Evolutionary conservation across 2,113 vertebrate species (phyloP), one percentile per base, ranked within the genome.

Genomic region (Gila orcuttii): DNA sequence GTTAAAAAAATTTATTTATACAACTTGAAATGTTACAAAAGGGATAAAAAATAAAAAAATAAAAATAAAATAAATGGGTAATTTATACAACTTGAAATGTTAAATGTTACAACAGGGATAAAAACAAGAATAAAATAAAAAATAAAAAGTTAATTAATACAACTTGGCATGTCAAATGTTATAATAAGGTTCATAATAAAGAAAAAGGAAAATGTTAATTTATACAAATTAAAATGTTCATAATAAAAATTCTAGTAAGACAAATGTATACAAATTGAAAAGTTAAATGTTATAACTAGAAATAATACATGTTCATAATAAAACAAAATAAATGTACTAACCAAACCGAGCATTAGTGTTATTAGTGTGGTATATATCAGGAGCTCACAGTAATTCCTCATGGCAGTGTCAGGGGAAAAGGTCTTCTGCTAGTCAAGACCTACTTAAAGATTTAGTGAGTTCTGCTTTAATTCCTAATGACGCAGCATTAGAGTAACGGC

Each of bases 401-500:
- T 8, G 55, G 11, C 13, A 12, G 55, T 2, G 33, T 3, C 33
- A 4, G 12, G 74, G 55, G 77, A 36, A 6, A 78, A 57, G 31
- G 76, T n/a, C 52, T 78, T 31, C 3, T 55, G 47, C 47, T 19
- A 36, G 36, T 78, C 74, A 55, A 60, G 42, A 21, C 9, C 1
- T 13, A 19, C 64, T 81, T 81, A 81, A 81, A 81, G 79, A 81
- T 50, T 68, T 50, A 81, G 4, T 19, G 62, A 19, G 42, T 31
- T 81, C 42, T 42, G 55, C 60, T 81, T 19, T 66, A 64, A 81
- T 50, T 66, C 60, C 25, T 50, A 50, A 81, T 81, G 79, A 81
- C 25, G 6, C 23, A 0, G 13, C 79, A 66, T 81, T 68, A 47
- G n/a, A 66, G 79, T 4, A 66, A 81, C 31, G 59, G 36, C 8